Conservation (phyloP, 2,113 vertebrate species). For the Mus pahari region DNA sequence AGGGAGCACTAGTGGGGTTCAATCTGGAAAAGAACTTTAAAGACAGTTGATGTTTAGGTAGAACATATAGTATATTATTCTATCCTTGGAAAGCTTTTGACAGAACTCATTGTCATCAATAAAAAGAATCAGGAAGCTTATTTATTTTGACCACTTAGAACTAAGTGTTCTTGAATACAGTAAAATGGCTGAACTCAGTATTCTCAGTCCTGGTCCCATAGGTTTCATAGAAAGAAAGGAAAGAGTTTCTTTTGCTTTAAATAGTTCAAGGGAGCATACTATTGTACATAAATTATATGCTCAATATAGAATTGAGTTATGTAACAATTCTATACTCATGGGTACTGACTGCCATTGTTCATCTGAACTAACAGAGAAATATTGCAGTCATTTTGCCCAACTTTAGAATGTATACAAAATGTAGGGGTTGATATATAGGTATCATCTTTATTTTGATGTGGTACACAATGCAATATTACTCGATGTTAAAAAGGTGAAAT, state of each 20-base stretch:
- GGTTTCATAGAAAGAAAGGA: background rate
- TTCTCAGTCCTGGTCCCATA: background rate
- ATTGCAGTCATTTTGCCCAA: conserved; percentile 60
- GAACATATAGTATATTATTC: conserved; percentile 9
- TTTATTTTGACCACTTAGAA: conserved; percentile 37
- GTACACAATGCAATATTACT: too few relatives aligned
- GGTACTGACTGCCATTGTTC: conserved; percentile 50
- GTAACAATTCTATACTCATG: conserved; percentile 51
- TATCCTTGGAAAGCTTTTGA: background rate
- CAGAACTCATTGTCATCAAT: conserved; percentile 1
- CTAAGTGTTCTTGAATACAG: background rate
- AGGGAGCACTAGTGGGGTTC: background rate
- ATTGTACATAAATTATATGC: conserved; percentile 61
- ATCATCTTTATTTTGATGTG: conserved; percentile 44
- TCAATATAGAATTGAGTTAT: conserved; percentile 60
- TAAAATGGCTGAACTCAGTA: background rate
- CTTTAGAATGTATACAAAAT: conserved; percentile 60
- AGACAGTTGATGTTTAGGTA: background rate
- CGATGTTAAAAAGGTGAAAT: too few relatives aligned
- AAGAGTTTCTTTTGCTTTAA: conserved; percentile 45
- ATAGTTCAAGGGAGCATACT: conserved; percentile 38
- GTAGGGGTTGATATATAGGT: background rate
- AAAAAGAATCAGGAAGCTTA: background rate
- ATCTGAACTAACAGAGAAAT: conserved; percentile 56
- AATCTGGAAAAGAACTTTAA: background rate